Evolutionary conservation across 2,797 vertebrate species (phyloP).

Genomic region (Diplodus puntazzo): DNA sequence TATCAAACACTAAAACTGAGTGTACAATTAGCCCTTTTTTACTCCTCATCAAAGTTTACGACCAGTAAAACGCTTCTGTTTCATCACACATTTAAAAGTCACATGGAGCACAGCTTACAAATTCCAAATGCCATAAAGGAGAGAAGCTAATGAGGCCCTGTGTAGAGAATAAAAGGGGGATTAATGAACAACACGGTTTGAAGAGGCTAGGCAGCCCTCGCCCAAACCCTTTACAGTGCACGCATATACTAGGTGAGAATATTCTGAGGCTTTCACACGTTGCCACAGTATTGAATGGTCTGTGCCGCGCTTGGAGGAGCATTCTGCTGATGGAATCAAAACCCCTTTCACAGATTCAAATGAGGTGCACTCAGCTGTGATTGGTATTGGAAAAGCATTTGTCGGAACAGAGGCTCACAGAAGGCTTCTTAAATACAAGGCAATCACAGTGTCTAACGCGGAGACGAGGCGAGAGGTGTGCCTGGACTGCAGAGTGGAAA

Average conservation of each 20-base stretch:
- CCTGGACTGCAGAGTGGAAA: slow-evolving; percentile 83
- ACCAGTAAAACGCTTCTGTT: slow-evolving; percentile 64
- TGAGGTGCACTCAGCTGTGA: slow-evolving; percentile 88
- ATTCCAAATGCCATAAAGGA: slow-evolving; percentile 65
- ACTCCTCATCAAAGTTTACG: slow-evolving; percentile 72
- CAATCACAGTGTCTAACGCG: slow-evolving; percentile 84
- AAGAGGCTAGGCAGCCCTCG: slow-evolving; percentile 61
- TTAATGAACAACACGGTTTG: slow-evolving; percentile 76
- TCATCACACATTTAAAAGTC: slow-evolving; percentile 69
- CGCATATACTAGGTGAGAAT: slow-evolving; percentile 78
- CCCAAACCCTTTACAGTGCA: slow-evolving; percentile 63
- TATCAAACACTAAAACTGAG: slow-evolving; percentile 58
- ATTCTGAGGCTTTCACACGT: slow-evolving; percentile 76
- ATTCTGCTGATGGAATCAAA: slow-evolving; percentile 90
- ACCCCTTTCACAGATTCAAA: slow-evolving; percentile 88
- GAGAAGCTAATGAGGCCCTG: slow-evolving; percentile 72
- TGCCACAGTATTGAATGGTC: slow-evolving; percentile 82
- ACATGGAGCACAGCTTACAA: slow-evolving; percentile 56
- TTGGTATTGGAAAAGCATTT: slow-evolving; percentile 90
- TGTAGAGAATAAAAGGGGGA: slow-evolving; percentile 77
- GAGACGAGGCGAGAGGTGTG: slow-evolving; percentile 83
- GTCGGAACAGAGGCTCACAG: slow-evolving; percentile 85
- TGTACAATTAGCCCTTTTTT: slow-evolving; percentile 64
- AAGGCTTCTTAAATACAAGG: slow-evolving; percentile 88
- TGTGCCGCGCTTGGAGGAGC: slow-evolving; percentile 80